Percentiles rank a stretch among this genome's conserved stretches.
phyloP scores from a whole-genome alignment of 2,797 vertebrate species.

The Alauda arvensis region DNA sequence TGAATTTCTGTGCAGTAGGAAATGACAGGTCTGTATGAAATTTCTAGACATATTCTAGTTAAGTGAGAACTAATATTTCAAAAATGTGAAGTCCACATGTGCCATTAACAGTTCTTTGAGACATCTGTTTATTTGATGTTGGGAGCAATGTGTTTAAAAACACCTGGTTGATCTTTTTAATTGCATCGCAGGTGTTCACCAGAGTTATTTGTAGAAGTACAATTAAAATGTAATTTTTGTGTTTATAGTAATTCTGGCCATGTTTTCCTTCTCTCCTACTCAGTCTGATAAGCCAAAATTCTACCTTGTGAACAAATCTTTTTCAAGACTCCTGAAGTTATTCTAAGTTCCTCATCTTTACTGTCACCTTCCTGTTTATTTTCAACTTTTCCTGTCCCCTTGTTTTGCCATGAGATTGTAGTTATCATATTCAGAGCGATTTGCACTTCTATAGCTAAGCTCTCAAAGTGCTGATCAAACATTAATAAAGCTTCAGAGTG shows the following conservation, averaged over 20 bases:
- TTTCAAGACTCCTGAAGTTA: neutral
- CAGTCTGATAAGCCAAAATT: neutral
- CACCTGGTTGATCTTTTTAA: neutral
- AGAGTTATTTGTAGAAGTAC: neutral
- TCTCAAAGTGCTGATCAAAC: constrained; percentile 34
- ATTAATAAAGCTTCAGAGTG: constrained; percentile 21
- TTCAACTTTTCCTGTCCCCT: neutral
- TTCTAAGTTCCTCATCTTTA: neutral
- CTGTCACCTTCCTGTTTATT: neutral
- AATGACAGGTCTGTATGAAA: neutral
- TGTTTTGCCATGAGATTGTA: neutral
- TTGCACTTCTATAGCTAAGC: neutral
- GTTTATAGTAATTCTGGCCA: neutral
- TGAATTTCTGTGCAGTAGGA: neutral
- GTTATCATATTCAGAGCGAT: neutral
- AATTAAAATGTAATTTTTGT: neutral
- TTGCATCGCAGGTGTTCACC: neutral
- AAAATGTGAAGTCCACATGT: neutral
- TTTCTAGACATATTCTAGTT: neutral
- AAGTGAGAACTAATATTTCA: neutral
- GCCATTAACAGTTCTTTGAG: neutral
- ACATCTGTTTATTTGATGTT: neutral
- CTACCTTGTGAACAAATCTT: neutral
- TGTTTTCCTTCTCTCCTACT: neutral
- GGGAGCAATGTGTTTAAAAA: neutral